These are phyloP conservation scores for Tipula unca DNA, from an alignment of 2,888 invertebrate species.

Conservation along the genomic window DNA sequence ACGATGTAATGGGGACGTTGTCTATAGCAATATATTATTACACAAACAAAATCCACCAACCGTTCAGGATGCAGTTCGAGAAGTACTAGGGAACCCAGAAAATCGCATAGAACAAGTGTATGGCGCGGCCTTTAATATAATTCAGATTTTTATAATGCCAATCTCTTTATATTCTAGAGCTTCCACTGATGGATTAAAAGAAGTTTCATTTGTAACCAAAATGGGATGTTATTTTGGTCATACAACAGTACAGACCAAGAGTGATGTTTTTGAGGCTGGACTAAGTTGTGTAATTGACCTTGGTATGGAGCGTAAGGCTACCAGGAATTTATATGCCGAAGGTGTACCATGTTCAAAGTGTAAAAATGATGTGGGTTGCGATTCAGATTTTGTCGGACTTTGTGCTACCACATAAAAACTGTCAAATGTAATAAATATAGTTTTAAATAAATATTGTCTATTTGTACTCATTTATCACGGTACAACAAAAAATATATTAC, in stretches of 20 bases:
- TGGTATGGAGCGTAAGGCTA: neutral
- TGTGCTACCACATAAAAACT: too few relatives aligned
- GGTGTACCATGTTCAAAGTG: neutral
- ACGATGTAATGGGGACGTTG: neutral
- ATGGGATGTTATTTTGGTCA: neutral
- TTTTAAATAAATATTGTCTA: too few relatives aligned
- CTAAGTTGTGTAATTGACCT: neutral
- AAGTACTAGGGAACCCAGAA: neutral
- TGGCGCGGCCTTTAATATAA: neutral
- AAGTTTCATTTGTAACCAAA: neutral
- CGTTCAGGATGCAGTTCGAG: neutral
- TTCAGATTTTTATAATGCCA: too few relatives aligned
- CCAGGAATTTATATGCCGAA: neutral
- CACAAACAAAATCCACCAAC: neutral
- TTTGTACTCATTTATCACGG: too few relatives aligned
- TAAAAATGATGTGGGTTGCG: neutral
- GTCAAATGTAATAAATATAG: too few relatives aligned
- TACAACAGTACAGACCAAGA: neutral
- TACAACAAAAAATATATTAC: too few relatives aligned
- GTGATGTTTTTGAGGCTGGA: neutral
- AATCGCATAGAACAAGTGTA: neutral
- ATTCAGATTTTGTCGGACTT: neutral
- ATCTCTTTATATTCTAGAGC: neutral
- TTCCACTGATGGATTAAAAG: neutral
- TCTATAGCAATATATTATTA: neutral